These are phyloP conservation scores for Chloroceryle amazona DNA, from an alignment of 2,797 vertebrate species.

Conservation along the genomic window DNA sequence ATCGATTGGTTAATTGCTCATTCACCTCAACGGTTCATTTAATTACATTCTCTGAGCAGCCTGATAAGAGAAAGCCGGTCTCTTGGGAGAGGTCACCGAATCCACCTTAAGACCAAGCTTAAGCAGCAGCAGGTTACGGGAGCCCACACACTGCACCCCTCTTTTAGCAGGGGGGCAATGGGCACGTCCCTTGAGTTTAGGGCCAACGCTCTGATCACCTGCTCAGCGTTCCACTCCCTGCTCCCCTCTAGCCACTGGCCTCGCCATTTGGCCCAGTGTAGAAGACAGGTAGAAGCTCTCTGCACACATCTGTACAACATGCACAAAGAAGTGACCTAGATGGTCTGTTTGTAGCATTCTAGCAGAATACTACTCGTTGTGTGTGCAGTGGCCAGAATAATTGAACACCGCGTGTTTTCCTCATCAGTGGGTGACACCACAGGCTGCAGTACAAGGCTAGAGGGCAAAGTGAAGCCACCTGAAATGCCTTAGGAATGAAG, in stretches of 20 bases:
- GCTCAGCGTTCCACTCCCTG: background rate
- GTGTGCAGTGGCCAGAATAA: background rate
- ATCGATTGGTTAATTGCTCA: slow-evolving; percentile 68
- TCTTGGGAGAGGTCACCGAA: slow-evolving; percentile 51
- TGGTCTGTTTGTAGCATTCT: background rate
- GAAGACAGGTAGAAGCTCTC: background rate
- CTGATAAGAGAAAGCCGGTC: slow-evolving; percentile 67
- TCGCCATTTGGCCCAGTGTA: fast-evolving
- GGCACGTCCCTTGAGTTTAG: background rate
- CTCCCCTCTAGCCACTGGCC: background rate
- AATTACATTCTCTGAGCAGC: slow-evolving; percentile 64
- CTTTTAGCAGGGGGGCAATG: background rate
- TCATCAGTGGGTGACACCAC: background rate
- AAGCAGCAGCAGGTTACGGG: background rate
- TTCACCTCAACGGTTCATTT: slow-evolving; percentile 66
- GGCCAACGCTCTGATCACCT: background rate
- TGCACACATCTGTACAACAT: background rate
- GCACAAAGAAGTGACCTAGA: background rate
- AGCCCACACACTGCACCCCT: background rate
- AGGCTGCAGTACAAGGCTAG: background rate
- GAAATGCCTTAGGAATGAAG: background rate
- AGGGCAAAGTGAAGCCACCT: background rate
- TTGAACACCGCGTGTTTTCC: fast-evolving
- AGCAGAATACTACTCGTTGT: background rate
- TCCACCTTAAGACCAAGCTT: background rate